Evolutionary conservation across 2,797 vertebrate species (phyloP).

Genomic region (Xerus rutilus): DNA sequence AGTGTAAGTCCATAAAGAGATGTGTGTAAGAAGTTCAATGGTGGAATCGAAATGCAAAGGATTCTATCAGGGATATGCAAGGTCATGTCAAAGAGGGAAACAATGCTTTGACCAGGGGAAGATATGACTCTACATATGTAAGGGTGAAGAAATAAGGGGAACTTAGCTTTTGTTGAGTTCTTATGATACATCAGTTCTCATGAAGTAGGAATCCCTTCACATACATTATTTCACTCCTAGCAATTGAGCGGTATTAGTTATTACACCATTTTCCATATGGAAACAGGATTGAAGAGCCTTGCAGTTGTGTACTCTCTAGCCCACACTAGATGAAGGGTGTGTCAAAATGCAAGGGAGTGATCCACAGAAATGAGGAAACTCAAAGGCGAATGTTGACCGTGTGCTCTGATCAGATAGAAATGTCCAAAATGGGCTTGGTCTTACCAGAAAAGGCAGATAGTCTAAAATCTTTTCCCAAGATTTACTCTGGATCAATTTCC

Average conservation of each 20-base stretch:
- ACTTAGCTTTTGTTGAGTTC: background rate
- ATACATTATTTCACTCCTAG: background rate
- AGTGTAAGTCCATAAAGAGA: background rate
- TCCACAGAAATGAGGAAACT: background rate
- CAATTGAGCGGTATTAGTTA: background rate
- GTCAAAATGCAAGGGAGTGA: background rate
- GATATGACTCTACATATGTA: background rate
- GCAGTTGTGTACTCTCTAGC: background rate
- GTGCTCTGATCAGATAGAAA: background rate
- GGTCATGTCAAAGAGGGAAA: background rate
- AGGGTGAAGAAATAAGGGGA: background rate
- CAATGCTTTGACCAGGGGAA: background rate
- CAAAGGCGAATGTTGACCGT: background rate
- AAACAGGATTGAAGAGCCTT: background rate
- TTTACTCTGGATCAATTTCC: background rate
- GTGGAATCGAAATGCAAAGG: background rate
- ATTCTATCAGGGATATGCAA: background rate
- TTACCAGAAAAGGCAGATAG: background rate
- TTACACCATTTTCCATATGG: background rate
- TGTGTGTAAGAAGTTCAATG: background rate
- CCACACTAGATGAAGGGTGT: background rate
- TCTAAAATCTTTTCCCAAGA: background rate
- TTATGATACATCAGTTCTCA: background rate
- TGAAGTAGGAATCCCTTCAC: background rate
- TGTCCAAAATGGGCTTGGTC: background rate